Base-by-base conservation (phyloP, 1,140 invertebrate species). In the Palaemon carinicauda region DNA sequence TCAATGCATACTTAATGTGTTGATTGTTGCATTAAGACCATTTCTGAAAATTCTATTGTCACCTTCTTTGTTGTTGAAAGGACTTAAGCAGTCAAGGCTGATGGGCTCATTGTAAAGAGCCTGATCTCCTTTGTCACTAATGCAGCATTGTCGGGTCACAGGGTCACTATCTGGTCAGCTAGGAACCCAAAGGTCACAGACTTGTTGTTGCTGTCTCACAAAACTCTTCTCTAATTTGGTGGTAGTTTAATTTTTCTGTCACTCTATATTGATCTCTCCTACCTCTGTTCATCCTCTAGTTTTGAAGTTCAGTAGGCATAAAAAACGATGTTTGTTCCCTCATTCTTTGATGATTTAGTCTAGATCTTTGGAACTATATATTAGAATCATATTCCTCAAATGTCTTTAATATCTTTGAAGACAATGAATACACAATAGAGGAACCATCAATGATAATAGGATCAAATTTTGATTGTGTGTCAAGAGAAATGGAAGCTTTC, bases 121-220 rank as follows among this genome's bases (percentile, higher is more conserved):
- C 15, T 31, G n/a, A 27, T 31, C 73, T 75, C 21, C 73, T 75
- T 75, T 75, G 73, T 75, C 31, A 75, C 15, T 31, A 75, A 15
- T 9, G 33, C 73, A 9, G 33, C 31, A 75, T 75, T 75, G 73
- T 75, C 73, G 10, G 73, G 73, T 31, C 73, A 75, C 15, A 75
- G 14, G 15, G 73, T 75, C 73, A 75, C 73, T 27, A 31, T 75
- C 29, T 33, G 27, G 29, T 75, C 73, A 75, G 73, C 73, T 29
- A 75, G 15, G 29, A 75, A 75, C 73, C 29, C 15, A 75, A 75
- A 75, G 29, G 33, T 21, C 73, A 31, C 73, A 29, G 31, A 31
- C 73, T 75, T 75, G 15, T 75, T 75, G 73, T 33, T n/a, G n/a
- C 19, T 75, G 73, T 75, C 73, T 75, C 73, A 10, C 73, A 75